Conservation (phyloP, 2,797 vertebrate genomes). For the Orientallactaga sibirica region DNA sequence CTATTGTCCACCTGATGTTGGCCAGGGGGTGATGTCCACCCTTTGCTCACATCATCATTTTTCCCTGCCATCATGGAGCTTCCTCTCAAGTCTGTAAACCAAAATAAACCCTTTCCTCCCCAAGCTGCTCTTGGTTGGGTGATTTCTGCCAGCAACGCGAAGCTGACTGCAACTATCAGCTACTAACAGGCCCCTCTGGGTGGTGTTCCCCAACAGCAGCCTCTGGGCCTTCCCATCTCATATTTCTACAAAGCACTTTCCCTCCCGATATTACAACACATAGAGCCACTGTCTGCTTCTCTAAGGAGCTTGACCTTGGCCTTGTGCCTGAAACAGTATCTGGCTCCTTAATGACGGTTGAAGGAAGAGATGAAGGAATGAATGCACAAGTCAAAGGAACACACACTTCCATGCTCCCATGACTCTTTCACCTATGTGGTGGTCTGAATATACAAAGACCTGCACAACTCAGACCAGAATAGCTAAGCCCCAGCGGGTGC, state of each 20-base stretch:
- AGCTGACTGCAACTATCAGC: no score
- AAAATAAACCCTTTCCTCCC: no score
- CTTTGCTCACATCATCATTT: no score
- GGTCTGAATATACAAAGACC: no score
- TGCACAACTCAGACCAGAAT: no score
- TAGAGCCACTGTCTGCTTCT: background rate
- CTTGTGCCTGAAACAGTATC: background rate
- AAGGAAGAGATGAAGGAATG: background rate
- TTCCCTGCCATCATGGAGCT: no score
- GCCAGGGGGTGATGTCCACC: no score
- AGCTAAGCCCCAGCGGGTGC: no score
- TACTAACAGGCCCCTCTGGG: background rate
- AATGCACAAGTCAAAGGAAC: background rate
- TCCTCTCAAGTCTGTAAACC: no score
- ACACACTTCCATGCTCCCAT: background rate
- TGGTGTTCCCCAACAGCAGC: background rate
- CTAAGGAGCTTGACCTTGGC: background rate
- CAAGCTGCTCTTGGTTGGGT: no score
- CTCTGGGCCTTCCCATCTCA: background rate
- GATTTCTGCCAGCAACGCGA: no score
- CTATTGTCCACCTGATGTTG: no score
- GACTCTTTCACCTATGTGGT: background rate
- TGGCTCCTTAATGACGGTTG: background rate
- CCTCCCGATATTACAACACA: background rate
- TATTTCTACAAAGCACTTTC: background rate